These are phyloP conservation scores for Trilocha varians DNA, from an alignment of 2,888 invertebrate species.

Conservation along the genomic window DNA sequence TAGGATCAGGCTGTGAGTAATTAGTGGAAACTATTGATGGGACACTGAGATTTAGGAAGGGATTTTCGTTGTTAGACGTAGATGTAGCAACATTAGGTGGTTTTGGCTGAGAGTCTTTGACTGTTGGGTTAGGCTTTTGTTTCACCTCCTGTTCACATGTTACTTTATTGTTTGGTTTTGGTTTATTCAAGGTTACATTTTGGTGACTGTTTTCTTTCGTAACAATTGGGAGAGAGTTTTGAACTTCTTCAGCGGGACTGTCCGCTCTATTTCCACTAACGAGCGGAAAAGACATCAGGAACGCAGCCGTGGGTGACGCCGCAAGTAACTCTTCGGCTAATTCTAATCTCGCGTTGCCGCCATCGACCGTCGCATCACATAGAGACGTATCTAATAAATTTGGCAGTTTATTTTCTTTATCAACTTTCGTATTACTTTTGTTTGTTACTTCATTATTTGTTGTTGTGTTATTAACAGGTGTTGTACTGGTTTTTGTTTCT, in stretches of 20 bases:
- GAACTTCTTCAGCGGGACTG: conserved; percentile 57
- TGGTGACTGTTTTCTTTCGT: conserved; percentile 29
- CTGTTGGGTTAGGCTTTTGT: conserved; percentile 33
- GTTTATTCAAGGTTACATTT: conserved; percentile 23
- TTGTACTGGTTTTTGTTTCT: not conserved
- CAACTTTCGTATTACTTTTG: conserved; percentile 24
- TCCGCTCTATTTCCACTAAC: conserved; percentile 75
- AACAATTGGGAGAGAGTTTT: conserved; percentile 24
- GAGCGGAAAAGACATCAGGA: conserved; percentile 82
- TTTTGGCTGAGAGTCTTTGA: conserved; percentile 34
- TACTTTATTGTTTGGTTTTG: conserved; percentile 25
- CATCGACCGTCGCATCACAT: conserved; percentile 58
- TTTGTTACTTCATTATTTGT: conserved; percentile 19
- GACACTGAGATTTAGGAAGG: conserved; percentile 53
- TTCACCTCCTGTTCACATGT: conserved; percentile 27
- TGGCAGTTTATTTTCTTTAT: conserved; percentile 49
- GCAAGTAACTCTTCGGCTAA: conserved; percentile 68
- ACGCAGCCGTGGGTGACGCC: conserved; percentile 83
- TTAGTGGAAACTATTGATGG: conserved; percentile 48
- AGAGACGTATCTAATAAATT: conserved; percentile 52
- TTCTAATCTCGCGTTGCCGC: conserved; percentile 73
- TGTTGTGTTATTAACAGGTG: not conserved
- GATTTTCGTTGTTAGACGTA: conserved; percentile 45
- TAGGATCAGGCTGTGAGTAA: conserved; percentile 39
- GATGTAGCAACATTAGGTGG: conserved; percentile 18